Conservation (phyloP, 2,888 invertebrate species). For the Hetaerina titia region DNA sequence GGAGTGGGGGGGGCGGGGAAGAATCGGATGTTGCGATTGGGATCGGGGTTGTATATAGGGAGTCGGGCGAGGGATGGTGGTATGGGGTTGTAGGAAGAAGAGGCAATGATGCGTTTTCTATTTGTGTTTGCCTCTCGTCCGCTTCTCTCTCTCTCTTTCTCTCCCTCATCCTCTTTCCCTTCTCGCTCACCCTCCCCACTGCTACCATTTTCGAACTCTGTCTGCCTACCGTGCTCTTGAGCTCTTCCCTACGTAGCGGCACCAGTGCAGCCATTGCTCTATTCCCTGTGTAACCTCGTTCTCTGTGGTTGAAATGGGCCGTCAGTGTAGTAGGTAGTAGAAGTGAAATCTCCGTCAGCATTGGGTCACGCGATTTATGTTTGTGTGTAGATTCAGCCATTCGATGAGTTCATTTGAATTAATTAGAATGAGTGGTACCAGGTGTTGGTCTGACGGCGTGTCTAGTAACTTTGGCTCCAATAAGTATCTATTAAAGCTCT, state of each 20-base stretch:
- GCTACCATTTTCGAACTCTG: background rate
- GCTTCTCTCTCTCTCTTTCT: background rate
- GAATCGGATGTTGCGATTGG: background rate
- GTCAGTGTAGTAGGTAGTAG: background rate
- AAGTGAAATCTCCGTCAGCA: background rate
- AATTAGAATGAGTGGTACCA: too few species aligned
- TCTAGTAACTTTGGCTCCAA: too few species aligned
- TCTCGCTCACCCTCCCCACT: background rate
- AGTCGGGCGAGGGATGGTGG: too few species aligned
- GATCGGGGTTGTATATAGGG: background rate
- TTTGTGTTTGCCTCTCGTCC: background rate
- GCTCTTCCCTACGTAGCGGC: background rate
- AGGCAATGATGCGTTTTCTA: conserved; percentile 51
- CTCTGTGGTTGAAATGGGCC: background rate
- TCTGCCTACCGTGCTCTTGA: background rate
- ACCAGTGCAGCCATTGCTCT: background rate
- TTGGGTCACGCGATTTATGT: background rate
- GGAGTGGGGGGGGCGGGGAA: background rate
- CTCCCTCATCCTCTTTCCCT: background rate
- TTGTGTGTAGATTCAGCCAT: background rate
- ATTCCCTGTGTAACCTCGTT: background rate
- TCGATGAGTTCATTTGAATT: background rate
- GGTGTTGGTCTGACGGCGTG: too few species aligned
- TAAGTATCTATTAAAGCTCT: too few species aligned
- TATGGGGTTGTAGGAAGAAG: background rate